phyloP scores from a whole-genome alignment of 2,113 vertebrate genomes.

The Amazona guildingii region DNA sequence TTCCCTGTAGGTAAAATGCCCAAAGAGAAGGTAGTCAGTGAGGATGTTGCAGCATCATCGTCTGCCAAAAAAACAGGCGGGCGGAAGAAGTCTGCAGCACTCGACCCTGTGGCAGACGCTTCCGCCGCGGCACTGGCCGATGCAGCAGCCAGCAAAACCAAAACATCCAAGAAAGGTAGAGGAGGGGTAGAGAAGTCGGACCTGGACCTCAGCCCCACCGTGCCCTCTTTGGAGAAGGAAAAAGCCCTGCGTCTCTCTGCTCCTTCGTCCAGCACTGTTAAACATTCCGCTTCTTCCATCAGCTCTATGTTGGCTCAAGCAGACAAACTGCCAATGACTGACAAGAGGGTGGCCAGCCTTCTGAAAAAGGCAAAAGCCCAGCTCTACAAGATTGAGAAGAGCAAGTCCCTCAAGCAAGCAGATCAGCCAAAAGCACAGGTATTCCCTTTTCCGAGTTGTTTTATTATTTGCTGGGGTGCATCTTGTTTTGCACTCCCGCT shows the following conservation, averaged over 20 bases:
- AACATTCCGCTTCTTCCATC: slow-evolving; percentile 86
- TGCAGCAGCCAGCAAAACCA: slow-evolving; percentile 80
- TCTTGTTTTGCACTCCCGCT: background rate
- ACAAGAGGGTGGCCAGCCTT: slow-evolving; percentile 91
- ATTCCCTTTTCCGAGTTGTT: background rate
- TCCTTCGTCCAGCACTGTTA: slow-evolving; percentile 74
- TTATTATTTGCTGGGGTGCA: background rate
- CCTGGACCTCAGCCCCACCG: slow-evolving; percentile 74
- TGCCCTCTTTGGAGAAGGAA: slow-evolving; percentile 79
- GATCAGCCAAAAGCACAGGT: slow-evolving; percentile 97
- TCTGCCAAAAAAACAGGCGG: slow-evolving; percentile 77
- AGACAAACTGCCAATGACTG: slow-evolving; percentile 91
- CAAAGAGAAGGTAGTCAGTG: slow-evolving; percentile 73
- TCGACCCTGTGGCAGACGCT: slow-evolving; percentile 73
- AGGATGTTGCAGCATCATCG: slow-evolving; percentile 70
- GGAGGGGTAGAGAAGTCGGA: slow-evolving; percentile 78
- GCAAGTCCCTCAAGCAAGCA: slow-evolving; percentile 88
- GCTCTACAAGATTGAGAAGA: slow-evolving; percentile 96
- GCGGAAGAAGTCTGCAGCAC: slow-evolving; percentile 81
- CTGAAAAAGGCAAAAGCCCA: slow-evolving; percentile 95
- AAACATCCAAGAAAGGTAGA: slow-evolving; percentile 88
- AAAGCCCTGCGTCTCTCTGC: slow-evolving; percentile 75
- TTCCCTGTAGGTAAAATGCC: slow-evolving; percentile 73
- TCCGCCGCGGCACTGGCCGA: slow-evolving; percentile 73
- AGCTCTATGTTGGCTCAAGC: slow-evolving; percentile 89